Evolutionary conservation across 2,888 invertebrate genomes (phyloP), one percentile per base, ranked within the genome.

Genomic region (Trichogramma evanescens): DNA sequence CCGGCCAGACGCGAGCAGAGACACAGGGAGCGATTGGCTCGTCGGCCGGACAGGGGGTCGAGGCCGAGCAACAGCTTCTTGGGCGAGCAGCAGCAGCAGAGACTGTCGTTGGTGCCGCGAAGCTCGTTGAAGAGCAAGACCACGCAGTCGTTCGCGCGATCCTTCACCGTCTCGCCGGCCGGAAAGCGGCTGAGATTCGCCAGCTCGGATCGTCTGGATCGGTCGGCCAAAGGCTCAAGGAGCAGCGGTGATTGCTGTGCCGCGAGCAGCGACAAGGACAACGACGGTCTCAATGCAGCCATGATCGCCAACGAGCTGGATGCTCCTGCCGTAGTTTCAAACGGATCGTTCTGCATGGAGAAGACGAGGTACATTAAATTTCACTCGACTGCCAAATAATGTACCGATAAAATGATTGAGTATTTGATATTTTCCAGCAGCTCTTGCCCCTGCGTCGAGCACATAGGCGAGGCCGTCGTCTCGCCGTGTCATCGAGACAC

Each of bases 121-220:
- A 87, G 87, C 64, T 90, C 90, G 0, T 76, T 91, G 48, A 91
- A 90, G 72, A 87, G 84, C 65, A 84, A 84, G 68, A 83, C 1
- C 62, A 72, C 8, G 73, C 72, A 26, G 6, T 71, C 70, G 4
- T 74, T 80, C 43, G 75, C 69, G 69, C 81, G 91, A 61, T 91
- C 90, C 67, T 87, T 89, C 67, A 91, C 91, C 74, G 91, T 92
- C 77, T 91, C 91, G 64, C 91, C 91, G 54, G 26, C 3, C 26
- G 26, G 26, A 26, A 92, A 92, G 75, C 86, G 89, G 69, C 78
- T 92, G 61, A 82, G 92, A 63, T 92, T 91, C 72, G 91, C 89
- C 2, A 85, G 87, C 38, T 87, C 86, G 10, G 86, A 83, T 68
- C 82, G 86, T 64, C 75, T 88, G 66, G 82, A 84, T 71, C 83